Conservation (phyloP, 2,888 invertebrate genomes). For the Apomyelois bistriatella region DNA sequence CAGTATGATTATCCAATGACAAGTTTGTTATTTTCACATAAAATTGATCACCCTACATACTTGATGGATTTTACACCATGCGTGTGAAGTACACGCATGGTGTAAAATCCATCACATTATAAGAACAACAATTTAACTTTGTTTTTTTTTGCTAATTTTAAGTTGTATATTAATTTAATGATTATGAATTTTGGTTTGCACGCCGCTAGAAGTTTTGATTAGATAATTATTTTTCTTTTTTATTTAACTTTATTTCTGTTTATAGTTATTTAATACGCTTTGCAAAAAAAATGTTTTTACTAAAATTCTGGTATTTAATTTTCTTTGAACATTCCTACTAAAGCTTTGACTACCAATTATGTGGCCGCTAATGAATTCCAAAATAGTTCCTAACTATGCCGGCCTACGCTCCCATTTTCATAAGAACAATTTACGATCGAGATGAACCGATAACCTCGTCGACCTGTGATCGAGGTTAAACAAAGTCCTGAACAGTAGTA, state of each 20-base stretch:
- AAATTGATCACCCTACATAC: slow-evolving; percentile 32
- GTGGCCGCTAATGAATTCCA: slow-evolving; percentile 1
- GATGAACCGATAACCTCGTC: slow-evolving; percentile 9
- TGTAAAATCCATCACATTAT: slow-evolving; percentile 44
- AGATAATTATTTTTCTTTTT: slow-evolving; percentile 3
- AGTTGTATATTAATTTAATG: slow-evolving; percentile 3
- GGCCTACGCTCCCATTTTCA: neutral
- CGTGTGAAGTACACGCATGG: no score
- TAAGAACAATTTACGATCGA: slow-evolving; percentile 2
- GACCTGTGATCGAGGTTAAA: slow-evolving; percentile 3
- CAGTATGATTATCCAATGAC: slow-evolving; percentile 12
- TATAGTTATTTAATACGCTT: no score
- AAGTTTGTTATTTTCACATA: slow-evolving; percentile 16
- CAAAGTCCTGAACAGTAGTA: slow-evolving; percentile 4
- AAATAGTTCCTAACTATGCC: neutral
- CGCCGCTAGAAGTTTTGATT: neutral
- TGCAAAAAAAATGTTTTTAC: no score
- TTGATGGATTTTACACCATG: no score
- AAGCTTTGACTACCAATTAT: neutral
- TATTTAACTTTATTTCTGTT: slow-evolving; percentile 2
- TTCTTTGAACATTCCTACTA: no score
- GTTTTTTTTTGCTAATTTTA: slow-evolving; percentile 13
- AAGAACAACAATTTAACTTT: slow-evolving; percentile 36
- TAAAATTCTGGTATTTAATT: no score
- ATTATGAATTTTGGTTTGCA: slow-evolving; percentile 1